Evolutionary conservation across 2,888 invertebrate genomes (phyloP).

Genomic region (Hypsopygia costalis): DNA sequence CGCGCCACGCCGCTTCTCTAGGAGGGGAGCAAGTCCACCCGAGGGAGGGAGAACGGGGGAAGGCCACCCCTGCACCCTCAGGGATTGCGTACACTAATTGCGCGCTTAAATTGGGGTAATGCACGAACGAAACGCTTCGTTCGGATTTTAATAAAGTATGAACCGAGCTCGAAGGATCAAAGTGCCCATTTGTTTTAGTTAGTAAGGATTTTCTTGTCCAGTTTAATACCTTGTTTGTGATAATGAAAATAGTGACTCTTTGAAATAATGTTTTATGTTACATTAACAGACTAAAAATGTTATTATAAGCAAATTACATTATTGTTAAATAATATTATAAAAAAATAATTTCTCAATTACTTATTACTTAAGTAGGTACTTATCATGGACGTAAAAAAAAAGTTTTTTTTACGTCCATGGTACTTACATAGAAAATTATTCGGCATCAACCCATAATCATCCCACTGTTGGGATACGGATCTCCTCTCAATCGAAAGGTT

Average conservation of each 20-base stretch:
- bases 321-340: too few species aligned
- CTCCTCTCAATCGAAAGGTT: too few species aligned
- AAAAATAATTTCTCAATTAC: too few species aligned
- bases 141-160: slow-evolving; percentile 73
- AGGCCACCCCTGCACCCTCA: slow-evolving; percentile 27
- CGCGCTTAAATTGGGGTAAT: slow-evolving; percentile 75
- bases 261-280: too few species aligned
- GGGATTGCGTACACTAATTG: slow-evolving; percentile 67
- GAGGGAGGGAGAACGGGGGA: slow-evolving; percentile 19
- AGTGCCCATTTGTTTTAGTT: slow-evolving; percentile 71
- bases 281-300: too few species aligned
- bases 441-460: too few species aligned
- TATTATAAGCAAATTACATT: too few species aligned
- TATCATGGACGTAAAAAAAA: too few species aligned
- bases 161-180: slow-evolving; percentile 44
- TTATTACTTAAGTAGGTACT: too few species aligned
- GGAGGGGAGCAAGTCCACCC: slow-evolving; percentile 24
- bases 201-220: slow-evolving; percentile 49
- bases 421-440: too few species aligned
- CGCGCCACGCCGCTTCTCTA: slow-evolving; percentile 29
- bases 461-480: too few species aligned
- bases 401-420: too few species aligned
- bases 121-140: slow-evolving; percentile 61
- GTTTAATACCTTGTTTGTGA: slow-evolving; percentile 27
- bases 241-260: slow-evolving; percentile 3